phyloP scores from a whole-genome alignment of 2,888 invertebrate species.

The Platypus cylindrus region DNA sequence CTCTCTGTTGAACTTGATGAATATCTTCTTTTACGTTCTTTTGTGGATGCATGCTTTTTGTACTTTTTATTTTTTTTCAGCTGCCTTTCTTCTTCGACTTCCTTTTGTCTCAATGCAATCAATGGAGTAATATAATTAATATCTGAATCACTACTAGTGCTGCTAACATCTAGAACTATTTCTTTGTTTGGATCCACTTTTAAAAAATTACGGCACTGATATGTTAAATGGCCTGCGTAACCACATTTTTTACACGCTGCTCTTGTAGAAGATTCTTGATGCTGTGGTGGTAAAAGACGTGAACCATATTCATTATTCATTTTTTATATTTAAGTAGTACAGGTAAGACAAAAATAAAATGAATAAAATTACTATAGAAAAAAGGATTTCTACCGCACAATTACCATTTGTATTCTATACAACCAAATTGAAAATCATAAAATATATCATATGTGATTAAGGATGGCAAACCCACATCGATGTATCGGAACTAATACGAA shows the following conservation, averaged over 20 bases:
- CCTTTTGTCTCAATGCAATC: constrained; percentile 65
- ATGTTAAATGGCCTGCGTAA: constrained; percentile 90
- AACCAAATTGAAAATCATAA: too few species aligned
- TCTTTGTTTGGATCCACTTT: constrained; percentile 90
- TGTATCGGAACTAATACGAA: too few species aligned
- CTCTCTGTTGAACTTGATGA: too few species aligned
- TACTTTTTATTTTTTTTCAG: constrained; percentile 47
- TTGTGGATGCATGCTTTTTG: constrained; percentile 38
- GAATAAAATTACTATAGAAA: too few species aligned
- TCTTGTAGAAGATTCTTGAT: constrained; percentile 61
- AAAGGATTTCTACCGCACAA: too few species aligned
- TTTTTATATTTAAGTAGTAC: too few species aligned
- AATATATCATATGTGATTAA: too few species aligned
- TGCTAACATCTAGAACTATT: constrained; percentile 84
- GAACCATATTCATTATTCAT: constrained; percentile 31
- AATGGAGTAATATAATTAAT: constrained; percentile 73
- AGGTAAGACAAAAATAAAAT: too few species aligned
- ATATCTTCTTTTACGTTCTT: constrained; percentile 30
- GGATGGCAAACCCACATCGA: too few species aligned
- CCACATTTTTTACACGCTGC: constrained; percentile 93
- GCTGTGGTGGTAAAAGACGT: constrained; percentile 42
- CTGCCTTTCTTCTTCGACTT: constrained; percentile 56
- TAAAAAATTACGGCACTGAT: constrained; percentile 90
- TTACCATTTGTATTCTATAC: too few species aligned
- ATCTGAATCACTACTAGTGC: constrained; percentile 83